These are phyloP conservation scores for Dasypus novemcinctus DNA, from an alignment of 2,113 vertebrate species.

Conservation along the genomic window DNA sequence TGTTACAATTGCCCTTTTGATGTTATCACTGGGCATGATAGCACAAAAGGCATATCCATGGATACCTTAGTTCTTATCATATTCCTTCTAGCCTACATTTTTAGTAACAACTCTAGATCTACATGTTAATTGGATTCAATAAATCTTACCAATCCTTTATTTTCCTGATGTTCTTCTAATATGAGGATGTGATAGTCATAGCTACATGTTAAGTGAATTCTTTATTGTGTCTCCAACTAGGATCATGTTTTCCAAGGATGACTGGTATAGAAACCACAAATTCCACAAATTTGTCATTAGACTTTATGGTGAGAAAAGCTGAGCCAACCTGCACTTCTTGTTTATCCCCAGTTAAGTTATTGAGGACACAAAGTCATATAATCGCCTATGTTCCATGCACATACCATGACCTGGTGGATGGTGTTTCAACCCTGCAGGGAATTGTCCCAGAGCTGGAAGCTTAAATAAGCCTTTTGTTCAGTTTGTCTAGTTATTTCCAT, in stretches of 20 bases:
- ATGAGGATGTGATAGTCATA: background rate
- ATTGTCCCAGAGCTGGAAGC: background rate
- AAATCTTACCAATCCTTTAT: background rate
- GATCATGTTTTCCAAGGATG: background rate
- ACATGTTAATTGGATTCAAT: background rate
- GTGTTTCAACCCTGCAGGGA: background rate
- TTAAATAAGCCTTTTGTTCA: background rate
- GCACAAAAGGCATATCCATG: background rate
- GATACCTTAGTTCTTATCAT: background rate
- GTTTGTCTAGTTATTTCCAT: background rate
- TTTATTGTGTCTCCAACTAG: background rate
- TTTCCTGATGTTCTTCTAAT: background rate
- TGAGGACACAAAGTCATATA: background rate
- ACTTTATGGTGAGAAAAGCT: background rate
- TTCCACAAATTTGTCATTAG: background rate
- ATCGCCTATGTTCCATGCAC: background rate
- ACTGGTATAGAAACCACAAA: background rate
- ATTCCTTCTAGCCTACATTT: background rate
- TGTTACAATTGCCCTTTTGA: background rate
- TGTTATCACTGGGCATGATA: background rate
- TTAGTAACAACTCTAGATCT: background rate
- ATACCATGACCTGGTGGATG: background rate
- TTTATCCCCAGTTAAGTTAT: background rate
- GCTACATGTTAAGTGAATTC: background rate
- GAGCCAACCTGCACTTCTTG: background rate